Percentiles rank a stretch among this genome's conserved stretches.
Evolutionary conservation across 2,797 vertebrate genomes (phyloP).

Genomic region (Kryptopterus vitreolus): DNA sequence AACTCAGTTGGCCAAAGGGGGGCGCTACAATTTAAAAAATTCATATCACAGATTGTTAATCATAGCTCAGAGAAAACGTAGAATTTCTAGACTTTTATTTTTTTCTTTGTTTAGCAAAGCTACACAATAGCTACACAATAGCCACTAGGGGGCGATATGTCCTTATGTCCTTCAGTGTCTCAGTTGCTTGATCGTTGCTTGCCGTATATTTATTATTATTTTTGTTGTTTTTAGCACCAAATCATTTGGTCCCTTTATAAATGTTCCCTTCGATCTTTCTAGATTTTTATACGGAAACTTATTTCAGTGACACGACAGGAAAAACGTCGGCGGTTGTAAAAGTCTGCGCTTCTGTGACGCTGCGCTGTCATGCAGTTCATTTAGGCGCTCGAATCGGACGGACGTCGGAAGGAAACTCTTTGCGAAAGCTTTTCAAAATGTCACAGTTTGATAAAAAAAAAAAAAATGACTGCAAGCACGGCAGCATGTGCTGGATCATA

Average conservation of each 20-base stretch:
- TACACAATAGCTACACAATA: too few relatives aligned
- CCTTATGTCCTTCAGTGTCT: too few relatives aligned
- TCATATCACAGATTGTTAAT: too few relatives aligned
- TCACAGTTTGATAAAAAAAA: conserved; percentile 25
- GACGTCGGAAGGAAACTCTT: conserved; percentile 11
- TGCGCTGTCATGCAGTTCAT: not conserved
- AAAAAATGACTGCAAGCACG: conserved; percentile 7
- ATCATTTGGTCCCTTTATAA: not conserved
- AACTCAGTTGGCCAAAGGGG: too few relatives aligned
- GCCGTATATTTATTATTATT: too few relatives aligned
- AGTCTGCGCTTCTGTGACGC: not conserved
- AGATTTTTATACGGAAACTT: not conserved
- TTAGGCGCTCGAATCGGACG: not conserved
- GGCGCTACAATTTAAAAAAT: too few relatives aligned
- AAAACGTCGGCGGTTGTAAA: not conserved
- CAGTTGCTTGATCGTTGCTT: too few relatives aligned
- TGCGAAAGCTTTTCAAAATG: conserved; percentile 14
- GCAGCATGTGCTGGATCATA: conserved; percentile 4
- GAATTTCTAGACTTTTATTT: too few relatives aligned
- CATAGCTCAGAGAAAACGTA: too few relatives aligned
- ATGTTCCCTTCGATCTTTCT: not conserved
- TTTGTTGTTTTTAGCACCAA: too few relatives aligned
- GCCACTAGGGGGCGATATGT: too few relatives aligned
- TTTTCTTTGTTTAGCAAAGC: too few relatives aligned
- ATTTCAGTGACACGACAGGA: not conserved